Evolutionary conservation across 2,888 invertebrate species (phyloP).

Genomic region (Anthophora plumipes): DNA sequence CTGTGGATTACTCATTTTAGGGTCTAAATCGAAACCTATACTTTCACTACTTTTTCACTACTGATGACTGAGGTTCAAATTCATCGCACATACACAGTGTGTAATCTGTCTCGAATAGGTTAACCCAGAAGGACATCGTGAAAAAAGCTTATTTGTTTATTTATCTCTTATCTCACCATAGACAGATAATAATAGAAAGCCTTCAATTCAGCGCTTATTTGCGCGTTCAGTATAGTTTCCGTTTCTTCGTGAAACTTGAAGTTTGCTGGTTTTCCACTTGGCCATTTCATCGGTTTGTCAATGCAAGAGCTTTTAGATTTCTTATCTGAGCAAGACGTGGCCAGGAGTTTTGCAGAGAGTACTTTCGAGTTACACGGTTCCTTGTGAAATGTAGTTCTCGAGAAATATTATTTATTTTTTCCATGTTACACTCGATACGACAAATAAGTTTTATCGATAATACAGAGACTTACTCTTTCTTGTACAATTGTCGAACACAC

Average conservation of each 20-base stretch:
- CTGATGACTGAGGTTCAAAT: no score
- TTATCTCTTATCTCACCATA: constrained; percentile 84
- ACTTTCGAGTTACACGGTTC: not conserved
- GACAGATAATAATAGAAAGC: constrained; percentile 88
- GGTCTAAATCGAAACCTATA: no score
- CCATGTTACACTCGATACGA: not conserved
- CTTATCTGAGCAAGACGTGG: not conserved
- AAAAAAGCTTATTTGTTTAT: not conserved
- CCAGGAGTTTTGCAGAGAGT: not conserved
- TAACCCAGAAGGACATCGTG: not conserved
- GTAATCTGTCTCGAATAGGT: no score
- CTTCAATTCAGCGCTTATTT: constrained; percentile 87
- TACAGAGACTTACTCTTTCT: constrained; percentile 40
- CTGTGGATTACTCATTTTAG: no score
- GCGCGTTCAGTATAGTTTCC: constrained; percentile 86
- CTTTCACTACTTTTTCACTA: no score
- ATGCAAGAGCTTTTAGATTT: constrained; percentile 38
- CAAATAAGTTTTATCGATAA: not conserved
- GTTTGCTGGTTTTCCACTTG: constrained; percentile 68
- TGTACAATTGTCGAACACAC: constrained; percentile 13
- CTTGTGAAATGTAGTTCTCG: constrained; percentile 21
- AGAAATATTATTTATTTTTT: constrained; percentile 37
- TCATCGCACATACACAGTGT: no score
- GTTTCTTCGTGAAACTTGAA: constrained; percentile 84
- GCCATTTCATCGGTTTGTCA: constrained; percentile 72